Conservation (phyloP, 2,113 vertebrate genomes). For the Tautogolabrus adspersus region DNA sequence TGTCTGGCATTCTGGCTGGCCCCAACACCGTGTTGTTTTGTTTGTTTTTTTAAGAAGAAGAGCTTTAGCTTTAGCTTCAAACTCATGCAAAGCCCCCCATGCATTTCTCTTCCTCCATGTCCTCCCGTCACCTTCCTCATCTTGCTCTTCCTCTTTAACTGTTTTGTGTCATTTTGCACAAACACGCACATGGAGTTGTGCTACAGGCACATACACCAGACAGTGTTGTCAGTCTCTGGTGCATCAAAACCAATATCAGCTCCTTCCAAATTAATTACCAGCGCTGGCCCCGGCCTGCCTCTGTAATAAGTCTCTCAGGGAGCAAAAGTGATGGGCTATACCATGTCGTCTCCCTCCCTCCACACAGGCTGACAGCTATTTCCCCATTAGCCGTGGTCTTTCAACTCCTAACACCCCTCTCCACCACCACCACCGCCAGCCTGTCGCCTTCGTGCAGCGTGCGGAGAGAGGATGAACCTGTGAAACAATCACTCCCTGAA, state of each 20-base stretch:
- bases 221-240: conserved; percentile 69
- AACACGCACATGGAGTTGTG: conserved; percentile 34
- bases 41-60: conserved; percentile 58
- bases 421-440: neutral
- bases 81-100: conserved; percentile 39
- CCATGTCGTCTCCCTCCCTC: conserved; percentile 52
- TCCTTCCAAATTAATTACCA: conserved; percentile 84
- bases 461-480: conserved; percentile 61
- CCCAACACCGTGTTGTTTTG: conserved; percentile 36
- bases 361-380: conserved; percentile 56
- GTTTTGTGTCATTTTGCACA: conserved; percentile 33
- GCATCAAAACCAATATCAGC: conserved; percentile 85
- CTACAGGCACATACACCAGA: conserved; percentile 60
- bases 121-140: conserved; percentile 8
- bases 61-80: conserved; percentile 56
- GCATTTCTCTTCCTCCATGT: conserved; percentile 20
- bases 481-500: conserved; percentile 72
- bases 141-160: conserved; percentile 31
- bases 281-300: conserved; percentile 76
- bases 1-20: too few species aligned
- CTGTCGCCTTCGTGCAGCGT: conserved; percentile 14
- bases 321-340: conserved; percentile 75
- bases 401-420: conserved; percentile 37
- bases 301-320: conserved; percentile 85
- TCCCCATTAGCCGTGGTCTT: conserved; percentile 54